Conservation (phyloP, 2,797 vertebrate species). For the Lacerta bilineata region DNA sequence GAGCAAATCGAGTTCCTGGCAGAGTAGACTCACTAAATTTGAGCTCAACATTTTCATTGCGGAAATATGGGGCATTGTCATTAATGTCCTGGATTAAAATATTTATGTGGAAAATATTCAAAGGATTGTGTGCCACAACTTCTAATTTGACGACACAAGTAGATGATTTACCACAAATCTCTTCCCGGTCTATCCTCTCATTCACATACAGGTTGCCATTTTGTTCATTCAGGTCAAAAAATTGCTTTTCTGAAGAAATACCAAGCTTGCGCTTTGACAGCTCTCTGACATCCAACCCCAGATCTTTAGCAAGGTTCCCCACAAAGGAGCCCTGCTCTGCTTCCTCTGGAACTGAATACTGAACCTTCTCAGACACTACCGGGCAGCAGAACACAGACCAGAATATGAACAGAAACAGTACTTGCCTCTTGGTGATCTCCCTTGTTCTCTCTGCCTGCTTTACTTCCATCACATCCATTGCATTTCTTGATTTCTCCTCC, state of each 20-base stretch:
- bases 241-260: slow-evolving; percentile 33
- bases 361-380: slow-evolving; percentile 1
- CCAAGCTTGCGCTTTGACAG: slow-evolving; percentile 24
- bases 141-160: slow-evolving; percentile 51
- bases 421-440: slow-evolving; percentile 11
- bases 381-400: neutral
- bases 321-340: slow-evolving; percentile 19
- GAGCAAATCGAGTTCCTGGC: slow-evolving; percentile 21
- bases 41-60: slow-evolving; percentile 7
- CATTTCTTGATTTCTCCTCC: neutral
- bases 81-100: slow-evolving; percentile 69
- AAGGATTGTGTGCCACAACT: slow-evolving; percentile 45
- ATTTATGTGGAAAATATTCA: slow-evolving; percentile 53
- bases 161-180: slow-evolving; percentile 61
- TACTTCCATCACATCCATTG: neutral
- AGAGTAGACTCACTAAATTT: slow-evolving; percentile 33
- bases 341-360: slow-evolving; percentile 34
- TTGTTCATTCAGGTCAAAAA: slow-evolving; percentile 33
- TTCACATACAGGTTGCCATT: slow-evolving; percentile 46
- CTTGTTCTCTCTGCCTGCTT: neutral
- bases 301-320: slow-evolving; percentile 37
- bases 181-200: slow-evolving; percentile 78
- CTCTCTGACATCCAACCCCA: slow-evolving; percentile 7
- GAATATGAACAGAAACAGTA: slow-evolving; percentile 23
- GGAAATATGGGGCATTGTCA: slow-evolving; percentile 68